These are phyloP conservation scores for Rallus limicola DNA, from an alignment of 2,113 vertebrate species.

Conservation along the genomic window DNA sequence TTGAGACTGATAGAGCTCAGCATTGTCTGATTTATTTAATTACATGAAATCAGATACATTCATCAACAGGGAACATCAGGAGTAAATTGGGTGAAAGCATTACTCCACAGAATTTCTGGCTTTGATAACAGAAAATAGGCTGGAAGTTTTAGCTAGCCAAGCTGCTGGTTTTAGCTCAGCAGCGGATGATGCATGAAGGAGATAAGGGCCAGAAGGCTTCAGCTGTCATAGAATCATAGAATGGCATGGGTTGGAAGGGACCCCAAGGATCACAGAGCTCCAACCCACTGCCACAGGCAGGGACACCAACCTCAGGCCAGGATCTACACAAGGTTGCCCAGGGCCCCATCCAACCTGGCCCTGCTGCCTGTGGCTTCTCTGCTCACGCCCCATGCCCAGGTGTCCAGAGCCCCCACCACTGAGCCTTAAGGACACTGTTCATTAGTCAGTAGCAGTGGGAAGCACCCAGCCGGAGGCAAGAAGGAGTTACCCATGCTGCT, in stretches of 20 bases:
- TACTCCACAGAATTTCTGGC: conserved; percentile 6
- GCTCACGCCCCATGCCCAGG: background rate
- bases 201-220: background rate
- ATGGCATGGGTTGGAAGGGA: too few species aligned
- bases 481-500: background rate
- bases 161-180: background rate
- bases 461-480: background rate
- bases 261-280: too few species aligned
- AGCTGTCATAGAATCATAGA: background rate
- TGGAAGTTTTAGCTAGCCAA: background rate
- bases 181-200: background rate
- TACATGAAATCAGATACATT: conserved; percentile 29
- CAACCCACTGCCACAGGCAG: too few species aligned
- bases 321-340: too few species aligned
- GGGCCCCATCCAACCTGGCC: too few species aligned
- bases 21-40: conserved; percentile 55
- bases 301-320: too few species aligned
- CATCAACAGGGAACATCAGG: background rate
- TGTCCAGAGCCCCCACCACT: background rate
- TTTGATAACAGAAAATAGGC: background rate
- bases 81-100: background rate
- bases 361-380: background rate
- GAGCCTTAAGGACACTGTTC: background rate
- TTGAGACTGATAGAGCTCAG: background rate
- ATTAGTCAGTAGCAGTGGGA: background rate